These are phyloP conservation scores for Crocidura indochinensis DNA, from an alignment of 2,797 vertebrate genomes.

Conservation along the genomic window DNA sequence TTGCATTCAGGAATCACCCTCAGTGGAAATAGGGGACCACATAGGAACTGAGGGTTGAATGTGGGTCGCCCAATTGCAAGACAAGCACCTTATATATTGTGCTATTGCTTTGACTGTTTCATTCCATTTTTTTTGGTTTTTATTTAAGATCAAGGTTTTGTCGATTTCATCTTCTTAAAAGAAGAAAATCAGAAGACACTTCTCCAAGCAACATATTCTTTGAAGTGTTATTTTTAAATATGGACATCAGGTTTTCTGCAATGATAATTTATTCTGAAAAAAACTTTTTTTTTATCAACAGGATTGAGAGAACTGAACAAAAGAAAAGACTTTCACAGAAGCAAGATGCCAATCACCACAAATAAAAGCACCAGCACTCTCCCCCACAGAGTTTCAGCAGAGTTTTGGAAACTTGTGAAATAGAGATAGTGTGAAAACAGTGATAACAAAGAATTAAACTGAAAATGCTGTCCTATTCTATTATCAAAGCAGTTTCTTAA, in stretches of 20 bases:
- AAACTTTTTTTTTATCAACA: background rate
- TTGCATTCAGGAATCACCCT: too few species aligned
- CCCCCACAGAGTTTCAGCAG: background rate
- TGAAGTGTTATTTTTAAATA: conserved; percentile 67
- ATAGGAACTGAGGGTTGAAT: too few species aligned
- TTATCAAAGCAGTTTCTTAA: background rate
- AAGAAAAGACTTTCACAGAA: background rate
- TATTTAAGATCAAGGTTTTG: conserved; percentile 68
- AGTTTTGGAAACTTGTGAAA: background rate
- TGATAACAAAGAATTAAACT: conserved; percentile 20
- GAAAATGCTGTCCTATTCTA: background rate
- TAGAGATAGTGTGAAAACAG: conserved; percentile 30
- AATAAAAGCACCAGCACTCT: background rate
- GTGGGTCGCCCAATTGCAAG: too few species aligned
- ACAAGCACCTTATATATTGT: too few species aligned
- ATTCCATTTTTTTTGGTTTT: background rate
- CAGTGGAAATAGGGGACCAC: too few species aligned
- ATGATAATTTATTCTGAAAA: background rate
- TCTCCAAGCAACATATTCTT: conserved; percentile 66
- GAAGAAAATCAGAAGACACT: conserved; percentile 67
- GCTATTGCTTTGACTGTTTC: too few species aligned
- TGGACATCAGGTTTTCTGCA: conserved; percentile 22
- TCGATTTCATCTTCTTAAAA: conserved; percentile 70
- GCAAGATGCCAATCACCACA: conserved; percentile 8
- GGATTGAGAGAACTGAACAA: conserved; percentile 31